Conservation (phyloP, 2,113 vertebrate species). For the Formicarius rufipectus region DNA sequence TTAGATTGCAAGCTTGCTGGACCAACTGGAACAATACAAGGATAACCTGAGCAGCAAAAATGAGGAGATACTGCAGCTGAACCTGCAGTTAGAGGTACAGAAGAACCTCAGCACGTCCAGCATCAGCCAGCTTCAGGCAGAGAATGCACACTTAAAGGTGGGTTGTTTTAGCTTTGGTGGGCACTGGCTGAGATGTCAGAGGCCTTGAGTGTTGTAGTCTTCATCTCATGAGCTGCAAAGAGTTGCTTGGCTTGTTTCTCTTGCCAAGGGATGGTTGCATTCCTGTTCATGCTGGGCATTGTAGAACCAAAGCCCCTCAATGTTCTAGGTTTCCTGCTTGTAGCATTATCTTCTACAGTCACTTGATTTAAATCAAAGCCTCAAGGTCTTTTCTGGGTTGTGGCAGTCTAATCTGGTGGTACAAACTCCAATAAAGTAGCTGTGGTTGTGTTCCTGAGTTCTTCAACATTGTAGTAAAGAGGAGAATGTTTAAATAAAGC, state of each 20-base stretch:
- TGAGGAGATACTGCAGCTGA: slow-evolving; percentile 79
- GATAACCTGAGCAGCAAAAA: slow-evolving; percentile 76
- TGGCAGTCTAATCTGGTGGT: not conserved
- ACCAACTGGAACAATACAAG: slow-evolving; percentile 80
- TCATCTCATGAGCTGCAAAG: not conserved
- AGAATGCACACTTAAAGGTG: slow-evolving; percentile 79
- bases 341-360: not conserved
- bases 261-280: not conserved
- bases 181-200: not conserved
- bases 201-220: not conserved
- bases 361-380: not conserved
- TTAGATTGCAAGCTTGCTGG: slow-evolving; percentile 78
- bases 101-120: slow-evolving; percentile 57
- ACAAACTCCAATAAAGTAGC: not conserved
- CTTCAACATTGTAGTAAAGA: not conserved
- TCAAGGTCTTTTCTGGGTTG: not conserved
- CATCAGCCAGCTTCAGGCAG: slow-evolving; percentile 73
- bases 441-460: not conserved
- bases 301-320: rapidly evolving
- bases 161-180: not conserved
- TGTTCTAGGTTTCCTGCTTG: not conserved
- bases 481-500: not conserved
- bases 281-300: not conserved
- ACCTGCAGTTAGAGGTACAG: slow-evolving; percentile 78
- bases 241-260: not conserved